Conservation (phyloP, 2,113 vertebrate species). For the Eurystomus gularis region DNA sequence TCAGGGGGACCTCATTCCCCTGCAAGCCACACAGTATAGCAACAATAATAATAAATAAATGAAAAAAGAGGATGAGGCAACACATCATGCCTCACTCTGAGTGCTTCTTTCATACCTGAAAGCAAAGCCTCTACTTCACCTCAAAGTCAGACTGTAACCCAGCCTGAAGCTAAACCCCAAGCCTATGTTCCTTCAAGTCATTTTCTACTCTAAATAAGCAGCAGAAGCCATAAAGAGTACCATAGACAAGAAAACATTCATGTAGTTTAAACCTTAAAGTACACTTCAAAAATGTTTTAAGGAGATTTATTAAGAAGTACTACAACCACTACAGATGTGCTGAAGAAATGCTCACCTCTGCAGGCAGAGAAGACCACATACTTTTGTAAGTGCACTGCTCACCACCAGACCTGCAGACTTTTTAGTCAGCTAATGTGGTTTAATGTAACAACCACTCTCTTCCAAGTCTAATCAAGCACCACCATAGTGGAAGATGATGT, state of each 20-base stretch:
- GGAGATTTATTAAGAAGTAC: background rate
- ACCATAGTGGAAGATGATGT: background rate
- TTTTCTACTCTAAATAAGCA: background rate
- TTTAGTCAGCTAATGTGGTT: background rate
- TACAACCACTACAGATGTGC: background rate
- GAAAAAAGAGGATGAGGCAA: rapidly evolving
- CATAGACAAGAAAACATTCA: background rate
- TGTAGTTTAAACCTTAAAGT: background rate
- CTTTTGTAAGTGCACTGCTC: background rate
- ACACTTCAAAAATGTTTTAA: background rate
- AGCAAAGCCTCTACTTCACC: background rate
- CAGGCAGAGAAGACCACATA: background rate
- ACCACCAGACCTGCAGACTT: background rate
- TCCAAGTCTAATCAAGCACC: background rate
- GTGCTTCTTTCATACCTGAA: background rate
- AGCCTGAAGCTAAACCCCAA: background rate
- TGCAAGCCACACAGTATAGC: rapidly evolving
- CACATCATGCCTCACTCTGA: background rate
- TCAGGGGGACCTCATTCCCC: background rate
- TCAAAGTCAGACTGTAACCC: background rate
- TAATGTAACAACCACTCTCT: background rate
- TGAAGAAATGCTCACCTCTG: background rate
- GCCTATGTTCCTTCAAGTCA: background rate
- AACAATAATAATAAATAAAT: background rate
- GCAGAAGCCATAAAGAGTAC: background rate